These are phyloP conservation scores for Spodoptera frugiperda DNA, from an alignment of 1,140 invertebrate species.

Conservation along the genomic window DNA sequence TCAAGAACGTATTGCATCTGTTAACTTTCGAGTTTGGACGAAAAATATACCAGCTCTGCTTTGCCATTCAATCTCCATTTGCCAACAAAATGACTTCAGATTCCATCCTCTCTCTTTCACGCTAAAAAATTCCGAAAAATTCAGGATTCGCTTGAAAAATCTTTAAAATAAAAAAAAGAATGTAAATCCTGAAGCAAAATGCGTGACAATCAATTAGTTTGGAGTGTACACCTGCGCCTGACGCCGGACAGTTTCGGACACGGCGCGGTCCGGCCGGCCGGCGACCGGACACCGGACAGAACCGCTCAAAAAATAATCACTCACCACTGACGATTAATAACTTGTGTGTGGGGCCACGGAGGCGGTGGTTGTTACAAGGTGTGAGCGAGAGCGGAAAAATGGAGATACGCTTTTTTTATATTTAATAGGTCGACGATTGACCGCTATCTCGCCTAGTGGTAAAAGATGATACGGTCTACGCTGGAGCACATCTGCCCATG, in stretches of 20 bases:
- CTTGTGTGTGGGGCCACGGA: conserved; percentile 28
- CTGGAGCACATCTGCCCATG: too few species aligned
- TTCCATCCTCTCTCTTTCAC: too few species aligned
- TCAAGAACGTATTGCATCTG: too few species aligned
- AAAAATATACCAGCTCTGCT: too few species aligned
- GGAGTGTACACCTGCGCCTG: conserved; percentile 20
- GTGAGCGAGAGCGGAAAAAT: not conserved
- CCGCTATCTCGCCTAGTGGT: too few species aligned
- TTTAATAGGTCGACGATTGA: too few species aligned
- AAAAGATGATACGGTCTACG: too few species aligned
- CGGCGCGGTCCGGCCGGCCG: not conserved
- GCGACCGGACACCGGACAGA: conserved; percentile 19
- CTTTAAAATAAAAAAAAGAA: not conserved
- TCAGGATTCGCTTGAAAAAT: not conserved
- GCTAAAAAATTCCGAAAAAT: too few species aligned
- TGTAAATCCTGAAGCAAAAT: not conserved
- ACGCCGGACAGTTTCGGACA: conserved; percentile 27
- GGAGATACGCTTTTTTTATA: too few species aligned
- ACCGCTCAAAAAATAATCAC: conserved; percentile 44
- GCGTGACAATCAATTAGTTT: conserved; percentile 26
- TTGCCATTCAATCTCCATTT: too few species aligned
- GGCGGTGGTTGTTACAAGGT: not conserved
- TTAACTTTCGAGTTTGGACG: too few species aligned
- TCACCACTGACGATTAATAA: conserved; percentile 42
- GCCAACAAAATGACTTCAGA: too few species aligned